Percentiles rank a stretch among this genome's conserved stretches.
Conservation (phyloP, 2,113 vertebrate species). For the Triplophysa dalaica region DNA sequence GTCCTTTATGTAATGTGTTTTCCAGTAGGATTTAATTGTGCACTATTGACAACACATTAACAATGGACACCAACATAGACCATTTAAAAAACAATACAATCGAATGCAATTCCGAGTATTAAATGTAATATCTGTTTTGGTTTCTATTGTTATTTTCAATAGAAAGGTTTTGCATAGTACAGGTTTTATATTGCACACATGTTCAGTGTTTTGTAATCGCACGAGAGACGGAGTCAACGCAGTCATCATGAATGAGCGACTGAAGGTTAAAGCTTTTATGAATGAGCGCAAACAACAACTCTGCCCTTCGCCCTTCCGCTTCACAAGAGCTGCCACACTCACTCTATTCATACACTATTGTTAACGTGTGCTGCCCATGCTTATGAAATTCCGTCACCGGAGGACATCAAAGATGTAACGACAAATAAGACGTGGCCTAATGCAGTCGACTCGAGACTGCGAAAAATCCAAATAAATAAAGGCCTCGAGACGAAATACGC, state of each 20-base stretch:
- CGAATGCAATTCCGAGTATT: no score
- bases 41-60: no score
- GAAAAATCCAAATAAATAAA: background rate
- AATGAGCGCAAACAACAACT: conserved; percentile 49
- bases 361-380: background rate
- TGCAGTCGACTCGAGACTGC: background rate
- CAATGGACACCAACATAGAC: no score
- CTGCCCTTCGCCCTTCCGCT: conserved; percentile 42
- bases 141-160: background rate
- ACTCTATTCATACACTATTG: conserved; percentile 21
- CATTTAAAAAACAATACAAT: no score
- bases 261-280: conserved; percentile 55
- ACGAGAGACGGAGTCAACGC: conserved; percentile 2
- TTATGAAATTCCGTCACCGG: conserved; percentile 51
- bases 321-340: conserved; percentile 30
- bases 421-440: conserved; percentile 4
- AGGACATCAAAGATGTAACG: conserved; percentile 66
- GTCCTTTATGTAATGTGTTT: no score
- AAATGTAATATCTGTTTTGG: no score
- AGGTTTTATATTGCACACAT: no score
- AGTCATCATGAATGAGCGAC: conserved; percentile 45
- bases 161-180: background rate
- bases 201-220: background rate
- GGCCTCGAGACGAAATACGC: background rate
- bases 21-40: no score